Percentiles rank a stretch among this genome's conserved stretches.
Conservation (phyloP, 2,113 vertebrate genomes). For the Corythaixoides concolor region DNA sequence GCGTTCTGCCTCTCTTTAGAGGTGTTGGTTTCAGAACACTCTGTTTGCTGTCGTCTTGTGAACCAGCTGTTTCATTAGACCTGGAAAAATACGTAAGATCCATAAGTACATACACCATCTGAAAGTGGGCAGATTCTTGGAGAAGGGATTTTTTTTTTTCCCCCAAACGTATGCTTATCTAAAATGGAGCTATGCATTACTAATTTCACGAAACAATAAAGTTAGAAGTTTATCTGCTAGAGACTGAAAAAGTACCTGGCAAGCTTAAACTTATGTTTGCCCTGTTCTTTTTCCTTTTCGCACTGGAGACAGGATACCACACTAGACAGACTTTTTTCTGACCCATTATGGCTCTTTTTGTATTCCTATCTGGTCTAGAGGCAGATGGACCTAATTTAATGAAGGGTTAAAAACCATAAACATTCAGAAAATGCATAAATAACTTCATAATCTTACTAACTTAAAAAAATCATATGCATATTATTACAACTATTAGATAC, state of each 20-base stretch:
- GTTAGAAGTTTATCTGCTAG: background rate
- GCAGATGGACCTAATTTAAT: background rate
- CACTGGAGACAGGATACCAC: background rate
- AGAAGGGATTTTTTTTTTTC: background rate
- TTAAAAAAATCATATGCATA: background rate
- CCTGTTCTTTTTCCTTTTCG: background rate
- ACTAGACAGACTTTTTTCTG: background rate
- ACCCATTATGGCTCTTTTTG: background rate
- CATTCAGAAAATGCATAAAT: background rate
- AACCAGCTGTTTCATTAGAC: background rate
- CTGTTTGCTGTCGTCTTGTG: constrained; percentile 15
- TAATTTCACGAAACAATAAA: background rate
- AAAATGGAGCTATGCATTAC: background rate
- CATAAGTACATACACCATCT: background rate
- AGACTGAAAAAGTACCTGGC: background rate
- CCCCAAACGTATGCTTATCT: background rate
- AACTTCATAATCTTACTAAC: background rate
- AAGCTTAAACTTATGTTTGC: background rate
- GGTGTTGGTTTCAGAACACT: constrained; percentile 17
- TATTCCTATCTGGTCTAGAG: background rate
- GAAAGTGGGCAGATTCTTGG: background rate
- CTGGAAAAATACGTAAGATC: constrained; percentile 20
- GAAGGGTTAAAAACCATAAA: background rate
- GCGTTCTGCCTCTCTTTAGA: constrained; percentile 52
- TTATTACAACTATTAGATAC: background rate